These are phyloP conservation scores for Lineus longissimus DNA, from an alignment of 1,140 invertebrate genomes.

Conservation along the genomic window DNA sequence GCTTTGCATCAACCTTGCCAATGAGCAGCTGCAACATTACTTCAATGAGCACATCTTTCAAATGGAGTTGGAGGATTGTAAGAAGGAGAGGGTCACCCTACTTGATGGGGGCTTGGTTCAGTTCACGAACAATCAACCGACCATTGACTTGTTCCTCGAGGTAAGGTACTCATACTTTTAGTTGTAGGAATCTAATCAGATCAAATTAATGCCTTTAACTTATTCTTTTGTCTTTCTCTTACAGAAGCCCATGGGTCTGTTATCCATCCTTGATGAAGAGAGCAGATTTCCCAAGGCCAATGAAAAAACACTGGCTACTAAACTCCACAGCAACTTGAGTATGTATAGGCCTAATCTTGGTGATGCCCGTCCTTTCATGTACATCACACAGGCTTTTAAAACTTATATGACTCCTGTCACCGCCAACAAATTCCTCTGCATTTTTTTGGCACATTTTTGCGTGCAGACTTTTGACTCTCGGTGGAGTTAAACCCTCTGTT, in stretches of 20 bases:
- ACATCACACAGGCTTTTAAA: too few relatives aligned
- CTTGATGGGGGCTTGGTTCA: constrained; percentile 59
- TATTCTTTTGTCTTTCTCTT: constrained; percentile 9
- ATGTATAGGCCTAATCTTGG: background rate
- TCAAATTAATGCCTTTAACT: background rate
- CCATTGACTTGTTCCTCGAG: constrained; percentile 66
- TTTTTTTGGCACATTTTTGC: too few relatives aligned
- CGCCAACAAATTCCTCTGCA: too few relatives aligned
- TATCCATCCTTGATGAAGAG: constrained; percentile 40
- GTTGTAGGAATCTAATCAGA: background rate
- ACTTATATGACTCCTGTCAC: too few relatives aligned
- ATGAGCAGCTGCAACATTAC: constrained; percentile 89
- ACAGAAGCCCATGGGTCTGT: constrained; percentile 34
- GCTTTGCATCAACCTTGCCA: constrained; percentile 88
- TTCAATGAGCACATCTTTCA: constrained; percentile 94
- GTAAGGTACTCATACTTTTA: background rate
- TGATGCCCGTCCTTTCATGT: background rate
- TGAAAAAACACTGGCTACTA: constrained; percentile 90
- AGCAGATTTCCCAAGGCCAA: constrained; percentile 51
- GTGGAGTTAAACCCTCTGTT: too few relatives aligned
- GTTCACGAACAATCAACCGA: constrained; percentile 72
- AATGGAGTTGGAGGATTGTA: constrained; percentile 66
- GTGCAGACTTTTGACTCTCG: too few relatives aligned
- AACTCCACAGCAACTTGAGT: constrained; percentile 83
- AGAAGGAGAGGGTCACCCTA: constrained; percentile 73